Evolutionary conservation across 2,113 vertebrate genomes (phyloP), one percentile per base, ranked within the genome.

Genomic region (Corythaixoides concolor): DNA sequence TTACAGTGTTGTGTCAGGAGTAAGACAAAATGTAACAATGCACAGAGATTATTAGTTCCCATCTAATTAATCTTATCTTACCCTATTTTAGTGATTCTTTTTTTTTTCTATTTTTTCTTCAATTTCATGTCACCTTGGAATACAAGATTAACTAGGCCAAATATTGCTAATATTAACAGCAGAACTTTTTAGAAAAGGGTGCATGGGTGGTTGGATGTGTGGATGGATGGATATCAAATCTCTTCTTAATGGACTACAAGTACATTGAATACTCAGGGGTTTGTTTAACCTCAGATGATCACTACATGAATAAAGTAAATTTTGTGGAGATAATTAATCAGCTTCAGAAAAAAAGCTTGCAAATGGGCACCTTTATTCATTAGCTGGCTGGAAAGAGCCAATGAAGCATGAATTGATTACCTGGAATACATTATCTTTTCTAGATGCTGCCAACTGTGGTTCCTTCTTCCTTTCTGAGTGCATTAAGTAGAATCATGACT

Each of bases 311-410:
- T 92, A 93, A 97, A 95, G 67, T 60, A 97, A 93, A 96, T 96
- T 95, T 95, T 92, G 74, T 90, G 64, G 47, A 93, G 74, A 94
- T 91, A 96, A 97, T 97, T 96, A 96, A 96, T 97, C 93, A 96
- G 33, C 56, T 95, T 97, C 80, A 89, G 81, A 84, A 69, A 58
- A 58, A 96, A 93, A 87, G 20, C 39, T 85, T 93, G 32, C 74
- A 88, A 86, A 93, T 15, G 18, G 82, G 37, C n/a, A 95, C 93
- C 70, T 95, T 95, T 95, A 92, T 89, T 95, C 77, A 95, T 97
- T 93, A 97, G 74, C 77, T 91, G 72, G 33, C 74, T 92, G 70
- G 85, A 95, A 88, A 84, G 70, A 96, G 63, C 60, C 93, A 96
- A 39, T 89, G 88, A 96, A 97, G 79, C 82, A 97, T 92, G 69